Evolutionary conservation across 2,797 vertebrate species (phyloP), one percentile per base, ranked within the genome.

Genomic region (Remorina albescens): DNA sequence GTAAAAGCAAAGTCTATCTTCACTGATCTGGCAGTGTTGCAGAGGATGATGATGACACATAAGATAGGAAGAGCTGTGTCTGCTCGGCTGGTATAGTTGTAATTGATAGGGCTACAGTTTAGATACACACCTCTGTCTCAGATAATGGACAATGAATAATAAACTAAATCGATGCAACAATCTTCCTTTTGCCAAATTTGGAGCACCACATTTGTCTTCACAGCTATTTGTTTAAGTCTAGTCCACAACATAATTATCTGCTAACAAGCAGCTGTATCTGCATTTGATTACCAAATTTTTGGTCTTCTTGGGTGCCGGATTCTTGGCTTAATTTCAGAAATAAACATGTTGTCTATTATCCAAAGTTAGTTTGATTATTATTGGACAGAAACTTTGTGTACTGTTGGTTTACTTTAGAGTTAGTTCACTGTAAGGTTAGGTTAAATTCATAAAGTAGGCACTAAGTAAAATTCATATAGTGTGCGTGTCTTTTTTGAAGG

Each of bases 1-100:
- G 64, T 62, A 81, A 86, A 71, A 66, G 61, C 42, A 71, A 82
- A 54, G 64, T 72, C 55, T 65, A 61, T 83, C 75, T 81, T 64
- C 57, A 72, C 37, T 74, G 59, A 80, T 72, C 50, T 71, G 65
- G 65, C 74, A 51, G 36, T 57, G 68, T 64, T 74, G 49, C 51
- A 78, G 59, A 74, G 61, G 60, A 74, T 37, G 47, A 34, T 47
- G 25, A 51, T 66, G 46, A 67, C 62, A 69, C 44, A 47, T 28
- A 28, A 42, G 46, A 72, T 66, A 56, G 55, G 32, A 78, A 39
- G 11, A n/a, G 16, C 21, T n/a, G 5, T 57, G 23, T 78, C 56
- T 47, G 25, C 67, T 21, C 47, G 25, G 2, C 28, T 44, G 39
- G 55, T 77, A 59, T 30, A 54, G 23, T 8, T 30, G 46, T 51